These are phyloP conservation scores for Alcedo atthis DNA, from an alignment of 2,797 vertebrate species.

Conservation along the genomic window DNA sequence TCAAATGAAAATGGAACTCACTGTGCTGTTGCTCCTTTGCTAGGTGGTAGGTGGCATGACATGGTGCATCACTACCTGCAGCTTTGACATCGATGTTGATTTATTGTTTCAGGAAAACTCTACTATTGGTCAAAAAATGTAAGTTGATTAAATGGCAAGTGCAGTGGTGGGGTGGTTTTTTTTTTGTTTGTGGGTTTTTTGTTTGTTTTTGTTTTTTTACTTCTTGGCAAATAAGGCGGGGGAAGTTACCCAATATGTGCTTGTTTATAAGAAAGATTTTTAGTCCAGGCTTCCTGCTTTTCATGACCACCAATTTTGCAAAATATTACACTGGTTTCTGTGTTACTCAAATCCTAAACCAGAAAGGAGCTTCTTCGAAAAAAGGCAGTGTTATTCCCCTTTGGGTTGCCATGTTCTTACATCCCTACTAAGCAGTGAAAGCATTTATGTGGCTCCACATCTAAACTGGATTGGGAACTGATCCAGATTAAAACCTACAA, in stretches of 20 bases:
- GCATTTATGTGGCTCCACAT: not conserved
- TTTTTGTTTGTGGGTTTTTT: too few species aligned
- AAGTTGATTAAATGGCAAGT: slow-evolving; percentile 58
- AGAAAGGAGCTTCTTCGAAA: not conserved
- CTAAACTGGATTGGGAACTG: not conserved
- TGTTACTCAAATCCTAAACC: not conserved
- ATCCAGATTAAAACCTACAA: slow-evolving; percentile 23
- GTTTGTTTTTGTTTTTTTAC: not conserved
- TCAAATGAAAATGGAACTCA: not conserved
- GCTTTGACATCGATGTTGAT: slow-evolving; percentile 94
- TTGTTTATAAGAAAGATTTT: not conserved
- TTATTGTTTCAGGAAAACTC: slow-evolving; percentile 98
- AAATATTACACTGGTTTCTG: not conserved
- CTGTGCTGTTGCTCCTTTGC: not conserved
- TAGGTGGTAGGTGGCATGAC: slow-evolving; percentile 99
- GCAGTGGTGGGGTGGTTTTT: not conserved
- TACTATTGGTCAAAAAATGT: slow-evolving; percentile 99
- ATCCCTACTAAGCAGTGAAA: not conserved
- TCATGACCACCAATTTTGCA: not conserved
- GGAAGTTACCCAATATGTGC: not conserved
- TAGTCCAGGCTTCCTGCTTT: not conserved
- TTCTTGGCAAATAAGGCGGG: not conserved
- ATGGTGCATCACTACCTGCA: slow-evolving; percentile 98
- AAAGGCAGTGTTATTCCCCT: not conserved
- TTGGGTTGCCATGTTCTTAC: not conserved